Conservation (phyloP, 2,797 vertebrate species). For the Lycodopsis pacificus region DNA sequence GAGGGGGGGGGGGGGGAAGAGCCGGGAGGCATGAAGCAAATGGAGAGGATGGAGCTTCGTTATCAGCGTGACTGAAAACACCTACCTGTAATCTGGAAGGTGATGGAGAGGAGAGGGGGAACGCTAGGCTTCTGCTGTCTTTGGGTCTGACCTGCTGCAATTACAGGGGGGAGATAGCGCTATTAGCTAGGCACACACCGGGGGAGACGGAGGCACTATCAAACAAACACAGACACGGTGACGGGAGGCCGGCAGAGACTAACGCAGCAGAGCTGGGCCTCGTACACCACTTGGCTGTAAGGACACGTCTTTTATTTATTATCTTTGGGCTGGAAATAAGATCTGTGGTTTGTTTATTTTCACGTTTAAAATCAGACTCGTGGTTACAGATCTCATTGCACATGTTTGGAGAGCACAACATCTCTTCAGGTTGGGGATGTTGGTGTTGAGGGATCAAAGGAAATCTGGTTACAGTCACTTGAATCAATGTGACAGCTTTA, state of each 20-base stretch:
- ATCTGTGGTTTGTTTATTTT: conserved; percentile 17
- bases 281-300: background rate
- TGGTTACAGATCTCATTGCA: background rate
- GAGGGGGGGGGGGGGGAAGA: background rate
- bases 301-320: background rate
- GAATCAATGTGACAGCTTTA: background rate
- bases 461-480: conserved; percentile 13
- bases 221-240: conserved; percentile 47
- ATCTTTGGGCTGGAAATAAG: background rate
- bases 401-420: background rate
- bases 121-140: conserved; percentile 88
- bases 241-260: conserved; percentile 17
- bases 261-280: conserved; percentile 23
- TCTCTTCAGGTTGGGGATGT: conserved; percentile 3
- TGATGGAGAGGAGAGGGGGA: conserved; percentile 91
- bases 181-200: conserved; percentile 77
- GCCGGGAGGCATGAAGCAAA: background rate
- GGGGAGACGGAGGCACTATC: conserved; percentile 39
- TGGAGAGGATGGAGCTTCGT: conserved; percentile 11
- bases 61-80: conserved; percentile 70
- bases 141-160: conserved; percentile 91
- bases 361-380: background rate
- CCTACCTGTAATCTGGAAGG: conserved; percentile 94
- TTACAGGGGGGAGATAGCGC: conserved; percentile 84
- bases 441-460: background rate